phyloP scores from a whole-genome alignment of 2,113 vertebrate genomes.

The Otolemur garnettii region DNA sequence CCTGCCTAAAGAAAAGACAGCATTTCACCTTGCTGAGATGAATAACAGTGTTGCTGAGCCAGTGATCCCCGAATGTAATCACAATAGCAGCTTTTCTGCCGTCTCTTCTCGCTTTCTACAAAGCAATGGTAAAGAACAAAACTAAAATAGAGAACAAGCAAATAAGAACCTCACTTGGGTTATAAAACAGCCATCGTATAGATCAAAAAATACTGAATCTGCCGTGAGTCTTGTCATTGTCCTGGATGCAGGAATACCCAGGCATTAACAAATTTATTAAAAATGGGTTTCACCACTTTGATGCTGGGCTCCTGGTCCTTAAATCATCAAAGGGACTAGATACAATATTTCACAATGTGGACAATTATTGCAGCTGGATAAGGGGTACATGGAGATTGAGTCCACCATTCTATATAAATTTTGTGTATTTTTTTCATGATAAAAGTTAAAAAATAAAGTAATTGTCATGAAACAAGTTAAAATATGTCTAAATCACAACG shows the following conservation, averaged over 20 bases:
- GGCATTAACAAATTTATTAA: slow-evolving; percentile 9
- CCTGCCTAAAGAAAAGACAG: background rate
- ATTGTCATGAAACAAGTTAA: background rate
- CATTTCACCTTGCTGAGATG: background rate
- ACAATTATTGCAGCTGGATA: background rate
- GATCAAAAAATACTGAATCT: background rate
- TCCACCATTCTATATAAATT: background rate
- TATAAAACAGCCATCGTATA: background rate
- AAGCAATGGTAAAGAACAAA: background rate
- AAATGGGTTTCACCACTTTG: background rate
- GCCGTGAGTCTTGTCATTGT: background rate
- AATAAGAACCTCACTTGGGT: background rate
- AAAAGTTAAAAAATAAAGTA: slow-evolving; percentile 17
- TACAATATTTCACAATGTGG: background rate
- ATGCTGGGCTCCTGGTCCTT: background rate
- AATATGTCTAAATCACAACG: background rate
- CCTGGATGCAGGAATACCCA: background rate
- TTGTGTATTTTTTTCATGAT: background rate
- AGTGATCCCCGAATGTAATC: background rate
- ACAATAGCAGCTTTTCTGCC: background rate
- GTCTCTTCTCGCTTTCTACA: background rate
- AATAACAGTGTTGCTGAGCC: background rate
- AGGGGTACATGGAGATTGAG: background rate
- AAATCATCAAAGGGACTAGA: background rate
- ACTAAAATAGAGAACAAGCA: background rate